Percentiles rank a stretch among this genome's conserved stretches.
Evolutionary conservation across 2,113 vertebrate genomes (phyloP).

Genomic region (Leucopternis melanops): DNA sequence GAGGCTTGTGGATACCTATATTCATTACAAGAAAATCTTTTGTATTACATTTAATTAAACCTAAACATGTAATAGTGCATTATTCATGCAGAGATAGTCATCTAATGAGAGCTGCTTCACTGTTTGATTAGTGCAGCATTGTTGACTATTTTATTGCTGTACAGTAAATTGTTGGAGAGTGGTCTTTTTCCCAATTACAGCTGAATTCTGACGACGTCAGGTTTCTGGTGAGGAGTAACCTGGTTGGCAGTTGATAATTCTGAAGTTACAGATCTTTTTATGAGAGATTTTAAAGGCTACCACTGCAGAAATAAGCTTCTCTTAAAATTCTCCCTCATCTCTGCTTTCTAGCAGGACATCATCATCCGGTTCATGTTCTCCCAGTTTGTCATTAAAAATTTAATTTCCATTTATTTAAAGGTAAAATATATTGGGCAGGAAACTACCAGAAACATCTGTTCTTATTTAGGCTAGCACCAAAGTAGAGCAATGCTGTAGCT

Average conservation of each 20-base stretch:
- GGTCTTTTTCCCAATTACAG: background rate
- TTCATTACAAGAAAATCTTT: background rate
- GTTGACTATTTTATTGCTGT: constrained; percentile 19
- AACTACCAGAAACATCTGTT: background rate
- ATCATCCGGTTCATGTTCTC: background rate
- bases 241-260: background rate
- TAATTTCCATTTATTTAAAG: background rate
- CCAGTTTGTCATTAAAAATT: background rate
- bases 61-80: constrained; percentile 38
- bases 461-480: background rate
- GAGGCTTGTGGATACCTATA: background rate
- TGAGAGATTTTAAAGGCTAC: background rate
- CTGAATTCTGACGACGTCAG: background rate
- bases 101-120: constrained; percentile 22
- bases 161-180: background rate
- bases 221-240: background rate
- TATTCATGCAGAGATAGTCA: constrained; percentile 22
- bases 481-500: background rate
- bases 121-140: background rate
- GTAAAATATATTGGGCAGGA: background rate
- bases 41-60: constrained; percentile 60
- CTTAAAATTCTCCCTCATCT: background rate
- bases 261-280: background rate
- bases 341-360: background rate
- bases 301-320: background rate